phyloP scores from a whole-genome alignment of 2,113 vertebrate species.

The Columba janthina region DNA sequence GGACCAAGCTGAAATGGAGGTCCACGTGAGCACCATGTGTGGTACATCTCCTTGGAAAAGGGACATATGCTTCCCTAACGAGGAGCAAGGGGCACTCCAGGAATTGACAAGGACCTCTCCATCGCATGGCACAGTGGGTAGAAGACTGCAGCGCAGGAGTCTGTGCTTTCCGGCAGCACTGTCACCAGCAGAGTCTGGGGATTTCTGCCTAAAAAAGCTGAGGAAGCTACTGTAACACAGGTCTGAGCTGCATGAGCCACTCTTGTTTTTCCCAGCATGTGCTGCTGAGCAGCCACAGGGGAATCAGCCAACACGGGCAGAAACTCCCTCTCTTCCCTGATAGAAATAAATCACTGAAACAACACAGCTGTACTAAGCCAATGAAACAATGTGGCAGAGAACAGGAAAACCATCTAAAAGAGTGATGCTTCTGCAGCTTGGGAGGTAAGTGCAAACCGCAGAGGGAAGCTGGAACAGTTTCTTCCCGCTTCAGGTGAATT shows the following conservation, averaged over 20 bases:
- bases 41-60: neutral
- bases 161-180: neutral
- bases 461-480: neutral
- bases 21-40: rapidly evolving
- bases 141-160: neutral
- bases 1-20: neutral
- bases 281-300: neutral
- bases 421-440: neutral
- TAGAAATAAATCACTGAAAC: neutral
- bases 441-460: neutral
- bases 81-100: neutral
- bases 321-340: neutral
- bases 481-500: neutral
- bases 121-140: no score
- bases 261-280: neutral
- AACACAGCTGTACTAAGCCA: neutral
- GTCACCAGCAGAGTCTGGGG: neutral
- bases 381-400: neutral
- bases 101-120: neutral
- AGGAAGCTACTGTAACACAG: neutral
- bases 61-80: neutral
- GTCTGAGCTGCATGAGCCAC: rapidly evolving
- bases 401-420: neutral
- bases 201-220: neutral
- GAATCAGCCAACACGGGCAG: neutral